phyloP scores from a whole-genome alignment of 2,888 invertebrate genomes.

The Phengaris alcon region DNA sequence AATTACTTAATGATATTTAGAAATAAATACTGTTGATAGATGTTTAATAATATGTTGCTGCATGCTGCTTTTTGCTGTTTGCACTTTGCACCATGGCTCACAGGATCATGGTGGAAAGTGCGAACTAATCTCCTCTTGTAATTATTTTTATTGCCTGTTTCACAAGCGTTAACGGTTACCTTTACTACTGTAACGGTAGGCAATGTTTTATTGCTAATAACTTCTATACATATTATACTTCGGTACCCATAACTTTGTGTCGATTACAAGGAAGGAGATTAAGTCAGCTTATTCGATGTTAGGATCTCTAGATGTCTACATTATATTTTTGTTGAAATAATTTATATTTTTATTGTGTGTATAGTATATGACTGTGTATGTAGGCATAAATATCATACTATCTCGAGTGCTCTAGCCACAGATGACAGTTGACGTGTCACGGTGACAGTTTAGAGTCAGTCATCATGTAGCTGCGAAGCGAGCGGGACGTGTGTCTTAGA shows the following conservation, averaged over 20 bases:
- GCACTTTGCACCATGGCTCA: not conserved
- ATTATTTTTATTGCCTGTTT: not conserved
- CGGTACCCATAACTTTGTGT: slow-evolving; percentile 1
- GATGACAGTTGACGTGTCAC: too few relatives aligned
- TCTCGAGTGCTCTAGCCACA: too few relatives aligned
- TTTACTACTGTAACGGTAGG: slow-evolving; percentile 9
- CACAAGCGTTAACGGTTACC: not conserved
- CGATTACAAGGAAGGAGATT: not conserved
- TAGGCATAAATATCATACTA: too few relatives aligned
- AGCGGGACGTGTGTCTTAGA: too few relatives aligned
- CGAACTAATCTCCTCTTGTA: not conserved
- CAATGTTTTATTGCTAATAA: slow-evolving; percentile 6
- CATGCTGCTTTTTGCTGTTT: not conserved
- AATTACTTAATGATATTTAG: too few relatives aligned
- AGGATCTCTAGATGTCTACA: not conserved
- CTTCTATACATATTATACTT: not conserved
- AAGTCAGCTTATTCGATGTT: not conserved
- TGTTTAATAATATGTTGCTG: not conserved
- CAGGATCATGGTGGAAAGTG: not conserved
- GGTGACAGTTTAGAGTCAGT: too few relatives aligned
- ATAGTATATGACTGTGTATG: too few relatives aligned
- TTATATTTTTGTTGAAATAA: not conserved
- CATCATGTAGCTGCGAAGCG: too few relatives aligned
- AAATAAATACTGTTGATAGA: not conserved
- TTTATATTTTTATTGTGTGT: not conserved